These are phyloP conservation scores for Cisticola juncidis DNA, from an alignment of 2,113 vertebrate species.

Conservation along the genomic window DNA sequence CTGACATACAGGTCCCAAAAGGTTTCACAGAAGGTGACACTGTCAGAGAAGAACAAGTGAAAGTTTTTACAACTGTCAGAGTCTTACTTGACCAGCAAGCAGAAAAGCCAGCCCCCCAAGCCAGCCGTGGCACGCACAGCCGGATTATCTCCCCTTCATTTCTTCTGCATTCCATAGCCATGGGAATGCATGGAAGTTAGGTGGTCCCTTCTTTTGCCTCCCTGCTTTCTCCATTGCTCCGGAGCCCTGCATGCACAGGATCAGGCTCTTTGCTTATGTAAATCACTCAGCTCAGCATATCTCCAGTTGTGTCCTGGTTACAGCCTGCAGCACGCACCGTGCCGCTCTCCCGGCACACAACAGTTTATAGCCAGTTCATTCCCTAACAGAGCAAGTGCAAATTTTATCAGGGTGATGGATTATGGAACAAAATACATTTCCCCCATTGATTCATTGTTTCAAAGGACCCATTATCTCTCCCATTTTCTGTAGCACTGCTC, in stretches of 20 bases:
- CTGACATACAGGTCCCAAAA: background rate
- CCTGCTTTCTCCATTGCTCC: background rate
- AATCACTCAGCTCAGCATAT: background rate
- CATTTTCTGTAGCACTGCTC: background rate
- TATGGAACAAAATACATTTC: background rate
- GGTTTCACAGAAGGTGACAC: background rate
- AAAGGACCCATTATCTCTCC: constrained; percentile 23
- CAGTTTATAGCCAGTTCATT: background rate
- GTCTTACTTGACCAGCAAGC: background rate
- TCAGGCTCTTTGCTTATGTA: background rate
- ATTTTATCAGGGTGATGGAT: constrained; percentile 4
- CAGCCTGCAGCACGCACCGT: background rate
- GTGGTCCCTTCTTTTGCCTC: background rate
- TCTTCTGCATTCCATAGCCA: background rate
- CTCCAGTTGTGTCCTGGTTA: background rate
- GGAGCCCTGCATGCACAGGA: background rate
- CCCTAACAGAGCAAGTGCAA: background rate
- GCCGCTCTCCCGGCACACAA: background rate
- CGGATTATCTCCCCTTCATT: background rate
- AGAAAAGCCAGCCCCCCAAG: rapidly evolving
- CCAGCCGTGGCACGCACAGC: rapidly evolving
- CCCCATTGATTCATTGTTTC: constrained; percentile 28
- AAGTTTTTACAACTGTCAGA: background rate
- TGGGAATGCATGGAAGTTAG: background rate
- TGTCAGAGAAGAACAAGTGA: background rate